Evolutionary conservation across 1,140 invertebrate species (phyloP), one percentile per base, ranked within the genome.

Genomic region (Solenopsis invicta): DNA sequence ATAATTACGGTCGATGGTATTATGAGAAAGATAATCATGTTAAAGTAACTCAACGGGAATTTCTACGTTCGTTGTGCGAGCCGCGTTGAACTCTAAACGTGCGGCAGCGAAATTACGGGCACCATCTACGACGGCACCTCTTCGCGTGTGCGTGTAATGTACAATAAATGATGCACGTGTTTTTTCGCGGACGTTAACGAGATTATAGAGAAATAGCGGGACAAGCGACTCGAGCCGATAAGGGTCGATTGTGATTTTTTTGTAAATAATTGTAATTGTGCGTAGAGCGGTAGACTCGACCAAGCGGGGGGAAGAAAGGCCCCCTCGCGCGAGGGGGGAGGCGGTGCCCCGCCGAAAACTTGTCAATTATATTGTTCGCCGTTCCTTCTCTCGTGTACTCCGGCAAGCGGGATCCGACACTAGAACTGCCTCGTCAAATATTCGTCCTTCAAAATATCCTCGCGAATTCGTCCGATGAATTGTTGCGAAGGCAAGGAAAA

Each of bases 261-360:
- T 91, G 88, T 91, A 88, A 66, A 91, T 91, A 91, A 78, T 56
- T 74, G 81, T 89, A 91, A 87, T 75, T 80, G 41, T 41, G 52
- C 69, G 81, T 86, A 82, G 2, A 45, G 59, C 29, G 75, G 52
- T 69, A 61, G 76, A 82, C 66, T 86, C 78, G 82, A 61, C 59
- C 82, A 84, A 76, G 48, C 61, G 52, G 74, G n/a, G 56, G 61
- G 13, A n/a, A 3, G 45, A 37, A n/a, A n/a, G n/a, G 8, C n/a
- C 71, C 59, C 50, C 69, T n/a, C 61, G 50, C 59, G 59, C 61
- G 45, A 69, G 18, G 62, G 18, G 41, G 21, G 24, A 16, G 24
- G n/a, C 6, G 18, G 3, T 50, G 66, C 13, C 66, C 12, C 66
- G 45, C 13, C 66, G 21, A 41, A 62, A 76, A 84, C 61, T 29